These are phyloP conservation scores for Vireo altiloquus DNA, from an alignment of 2,113 vertebrate genomes.

Conservation along the genomic window DNA sequence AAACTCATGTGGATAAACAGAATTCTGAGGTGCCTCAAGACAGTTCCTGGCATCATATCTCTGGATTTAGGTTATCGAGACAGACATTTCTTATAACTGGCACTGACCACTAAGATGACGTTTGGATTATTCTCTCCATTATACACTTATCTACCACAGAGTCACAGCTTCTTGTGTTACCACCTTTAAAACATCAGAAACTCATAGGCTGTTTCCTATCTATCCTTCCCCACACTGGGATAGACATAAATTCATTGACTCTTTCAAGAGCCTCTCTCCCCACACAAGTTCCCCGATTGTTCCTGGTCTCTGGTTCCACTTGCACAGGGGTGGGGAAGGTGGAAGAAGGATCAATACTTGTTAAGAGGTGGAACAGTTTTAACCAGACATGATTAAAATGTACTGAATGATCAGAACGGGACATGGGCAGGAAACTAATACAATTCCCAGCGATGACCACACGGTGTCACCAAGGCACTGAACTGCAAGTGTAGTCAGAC, in stretches of 20 bases:
- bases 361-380: not conserved
- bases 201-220: not conserved
- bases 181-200: not conserved
- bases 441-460: not conserved
- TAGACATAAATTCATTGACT: not conserved
- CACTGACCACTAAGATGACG: not conserved
- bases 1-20: not conserved
- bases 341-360: not conserved
- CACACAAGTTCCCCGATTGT: not conserved
- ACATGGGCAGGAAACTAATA: not conserved
- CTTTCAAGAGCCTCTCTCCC: not conserved
- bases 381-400: not conserved
- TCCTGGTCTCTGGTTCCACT: not conserved
- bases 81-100: not conserved
- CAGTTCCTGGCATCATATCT: not conserved
- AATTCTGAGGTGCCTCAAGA: not conserved
- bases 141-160: not conserved
- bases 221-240: not conserved
- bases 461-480: not conserved
- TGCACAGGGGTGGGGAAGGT: fast-evolving
- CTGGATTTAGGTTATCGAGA: not conserved
- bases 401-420: not conserved
- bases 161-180: not conserved
- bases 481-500: fast-evolving
- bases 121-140: not conserved